Base-by-base conservation (phyloP, 2,113 vertebrate species). In the Equus przewalskii region DNA sequence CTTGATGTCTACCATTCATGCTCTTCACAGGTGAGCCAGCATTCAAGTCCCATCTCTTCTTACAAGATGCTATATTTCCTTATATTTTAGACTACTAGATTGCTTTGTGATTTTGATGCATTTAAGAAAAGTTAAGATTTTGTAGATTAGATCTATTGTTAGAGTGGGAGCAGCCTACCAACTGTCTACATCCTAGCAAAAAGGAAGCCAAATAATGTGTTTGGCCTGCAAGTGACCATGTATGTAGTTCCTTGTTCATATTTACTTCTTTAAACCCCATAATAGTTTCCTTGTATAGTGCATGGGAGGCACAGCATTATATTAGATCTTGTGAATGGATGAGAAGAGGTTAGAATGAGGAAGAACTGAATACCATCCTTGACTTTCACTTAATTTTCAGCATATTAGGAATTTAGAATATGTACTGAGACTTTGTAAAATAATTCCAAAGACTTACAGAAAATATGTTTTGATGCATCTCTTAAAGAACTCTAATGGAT, bases 101-200 rank as follows among this genome's bases (percentile, higher is more conserved):
- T 94, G 62, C 33, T 5, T 41, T 85, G 26, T 70, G 36, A 64
- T 95, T 88, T 78, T 94, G 58, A 51, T 76, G 13, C 18, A 2
- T 90, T 28, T 94, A 58, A 82, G 15, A 76, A 87, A 86, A 89
- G 18, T 64, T 72, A 12, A 1, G 7, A 41, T 84, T 87, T 92
- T 94, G 9, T 83, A 80, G 41, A 44, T 89, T 70, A 95, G 49
- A 56, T 86, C 86, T 95, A 24, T 69, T 75, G 72, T 90, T 88
- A 58, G 7, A 7, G 11, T 65, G 0, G 62, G 49, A 36, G 5
- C 8, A 46, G 2, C 62, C 51, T 90, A 30, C 58, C 69, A 67
- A 16, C 26, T 72, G 86, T 58, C 3, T 78, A 49, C 0, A 64
- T 46, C 65, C 33, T 30, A 86, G 6, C 62, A 81, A 46, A 95